Percentiles rank a stretch among this genome's conserved stretches.
These are phyloP conservation scores for Pasiphila rectangulata DNA, from an alignment of 2,888 invertebrate species.

Conservation along the genomic window DNA sequence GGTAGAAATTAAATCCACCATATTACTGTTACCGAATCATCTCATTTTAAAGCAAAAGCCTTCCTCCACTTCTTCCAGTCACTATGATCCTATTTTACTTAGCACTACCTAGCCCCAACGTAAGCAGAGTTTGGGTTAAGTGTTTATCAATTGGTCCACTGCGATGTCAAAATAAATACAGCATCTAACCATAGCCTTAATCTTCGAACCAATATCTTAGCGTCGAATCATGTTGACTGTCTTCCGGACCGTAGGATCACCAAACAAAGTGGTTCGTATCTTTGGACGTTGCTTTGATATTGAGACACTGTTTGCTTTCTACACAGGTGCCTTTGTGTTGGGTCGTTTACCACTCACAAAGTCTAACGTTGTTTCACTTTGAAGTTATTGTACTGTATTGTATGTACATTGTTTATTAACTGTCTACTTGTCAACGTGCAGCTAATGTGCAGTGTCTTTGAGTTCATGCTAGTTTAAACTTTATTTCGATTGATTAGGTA, in stretches of 20 bases:
- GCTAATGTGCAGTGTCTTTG: background rate
- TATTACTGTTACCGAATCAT: no score
- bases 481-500: background rate
- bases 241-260: background rate
- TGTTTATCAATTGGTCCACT: no score
- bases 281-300: background rate
- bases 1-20: no score
- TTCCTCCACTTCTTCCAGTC: no score
- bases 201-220: no score
- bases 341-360: conserved; percentile 11
- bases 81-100: no score
- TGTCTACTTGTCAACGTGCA: conserved; percentile 1
- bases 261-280: background rate
- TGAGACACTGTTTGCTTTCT: background rate
- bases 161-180: no score
- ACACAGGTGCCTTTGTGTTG: conserved; percentile 10
- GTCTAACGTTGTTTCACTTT: conserved; percentile 13
- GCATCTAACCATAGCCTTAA: no score
- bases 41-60: no score
- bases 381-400: conserved; percentile 14
- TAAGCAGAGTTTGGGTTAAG: no score
- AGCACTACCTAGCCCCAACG: no score
- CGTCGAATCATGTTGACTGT: background rate
- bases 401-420: conserved; percentile 6
- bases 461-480: background rate